Percentiles rank a stretch among this genome's conserved stretches.
These are phyloP conservation scores for Caenorhabditis japonica DNA, from an alignment of 2,888 invertebrate species.

Conservation along the genomic window DNA sequence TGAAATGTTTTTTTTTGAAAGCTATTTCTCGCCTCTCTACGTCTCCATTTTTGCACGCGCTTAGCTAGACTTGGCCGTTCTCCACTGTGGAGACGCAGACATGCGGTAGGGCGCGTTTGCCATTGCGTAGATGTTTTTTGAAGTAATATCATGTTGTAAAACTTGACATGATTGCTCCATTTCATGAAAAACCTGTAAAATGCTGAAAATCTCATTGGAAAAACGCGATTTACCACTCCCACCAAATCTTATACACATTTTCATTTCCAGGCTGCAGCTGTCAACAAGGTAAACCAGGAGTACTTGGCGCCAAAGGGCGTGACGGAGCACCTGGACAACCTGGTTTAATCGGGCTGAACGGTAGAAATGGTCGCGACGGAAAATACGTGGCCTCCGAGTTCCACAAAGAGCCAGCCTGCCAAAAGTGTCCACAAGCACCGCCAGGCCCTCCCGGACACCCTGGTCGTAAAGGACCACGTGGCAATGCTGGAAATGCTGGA, in stretches of 20 bases:
- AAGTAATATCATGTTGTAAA: neutral
- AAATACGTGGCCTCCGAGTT: constrained; percentile 57
- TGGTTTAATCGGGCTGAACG: constrained; percentile 63
- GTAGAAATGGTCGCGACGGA: constrained; percentile 62
- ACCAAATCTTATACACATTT: too few species aligned
- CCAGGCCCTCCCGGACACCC: constrained; percentile 68
- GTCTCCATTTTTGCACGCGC: too few species aligned
- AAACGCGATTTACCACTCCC: too few species aligned
- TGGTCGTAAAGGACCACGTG: constrained; percentile 64
- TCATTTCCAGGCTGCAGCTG: constrained; percentile 62
- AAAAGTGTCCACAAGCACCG: constrained; percentile 65
- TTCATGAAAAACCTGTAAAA: too few species aligned
- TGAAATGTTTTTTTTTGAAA: too few species aligned
- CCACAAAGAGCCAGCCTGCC: constrained; percentile 60
- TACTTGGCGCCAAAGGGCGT: constrained; percentile 55
- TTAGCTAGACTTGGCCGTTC: too few species aligned
- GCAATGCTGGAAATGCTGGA: constrained; percentile 59
- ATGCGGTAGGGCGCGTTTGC: too few species aligned
- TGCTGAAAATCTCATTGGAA: too few species aligned
- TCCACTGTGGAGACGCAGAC: too few species aligned
- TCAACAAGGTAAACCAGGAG: constrained; percentile 66
- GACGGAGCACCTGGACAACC: constrained; percentile 57
- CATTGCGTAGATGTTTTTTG: too few species aligned
- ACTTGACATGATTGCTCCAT: too few species aligned
- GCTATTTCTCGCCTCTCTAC: too few species aligned